Base-by-base conservation (phyloP, 2,888 invertebrate species). In the Neoaliturus tenellus region DNA sequence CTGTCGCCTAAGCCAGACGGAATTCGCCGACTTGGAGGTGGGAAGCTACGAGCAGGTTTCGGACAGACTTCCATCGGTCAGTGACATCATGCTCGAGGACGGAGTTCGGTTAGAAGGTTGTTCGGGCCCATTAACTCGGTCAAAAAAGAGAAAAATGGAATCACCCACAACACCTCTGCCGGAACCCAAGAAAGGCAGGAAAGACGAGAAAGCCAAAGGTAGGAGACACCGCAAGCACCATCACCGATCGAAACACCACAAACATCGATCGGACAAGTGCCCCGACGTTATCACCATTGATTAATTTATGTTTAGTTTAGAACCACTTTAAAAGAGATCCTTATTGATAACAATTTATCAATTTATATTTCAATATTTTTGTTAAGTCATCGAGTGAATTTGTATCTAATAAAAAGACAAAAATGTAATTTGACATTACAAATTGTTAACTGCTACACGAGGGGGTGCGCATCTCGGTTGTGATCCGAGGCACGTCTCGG, bases 111-210 rank as follows among this genome's bases (percentile, higher is more conserved):
- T 55, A 55, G 81, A 80, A 25, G 51, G 20, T 14, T 71, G 71
- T 39, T 69, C 51, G 41, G 90, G 90, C 0, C 90, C 90, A 0
- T 88, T 90, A 17, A 90, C 90, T 10, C 87, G 90, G 83, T 87
- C 89, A 44, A 89, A 89, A 48, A 90, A 90, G 86, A 88, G 89
- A 39, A 90, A 90, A 86, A 87, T 90, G 5, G 89, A 89, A 28
- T 85, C 51, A 8, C 75, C 82, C 12, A 28, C 62, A 1, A 14
- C 62, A 17, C 20, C 62, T 17, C 75, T 69, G 12, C 33, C 48
- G 12, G 69, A 80, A 14, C 41, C 39, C 33, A 85, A 85, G 78
- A 83, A 83, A 69, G 80, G 82, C 35, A 84, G 62, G 28, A 33
- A 41, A 39, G 80, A 75, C 8, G 41, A 41, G 10, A 73, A 83